A percentile compares a stretch with the other conserved stretches of the same genome.
Conservation (phyloP, 2,888 invertebrate species). For the Amphimallon solstitiale region DNA sequence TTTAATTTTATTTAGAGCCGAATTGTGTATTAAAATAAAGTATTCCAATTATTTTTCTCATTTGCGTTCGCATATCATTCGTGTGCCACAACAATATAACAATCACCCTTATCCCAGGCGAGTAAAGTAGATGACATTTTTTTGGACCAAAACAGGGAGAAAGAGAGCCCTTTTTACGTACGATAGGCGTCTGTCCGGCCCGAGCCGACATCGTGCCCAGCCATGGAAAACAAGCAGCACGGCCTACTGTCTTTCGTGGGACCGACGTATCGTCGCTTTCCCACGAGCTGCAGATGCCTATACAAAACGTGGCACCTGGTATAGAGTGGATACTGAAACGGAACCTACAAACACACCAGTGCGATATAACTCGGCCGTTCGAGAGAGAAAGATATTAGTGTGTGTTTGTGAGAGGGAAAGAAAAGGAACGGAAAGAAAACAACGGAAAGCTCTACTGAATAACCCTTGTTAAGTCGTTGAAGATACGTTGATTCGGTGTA, state of each 20-base stretch:
- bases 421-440: neutral
- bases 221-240: constrained; percentile 45
- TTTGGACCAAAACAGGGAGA: neutral
- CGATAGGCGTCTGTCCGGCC: constrained; percentile 49
- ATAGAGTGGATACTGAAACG: constrained; percentile 10
- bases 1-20: no score
- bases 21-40: neutral
- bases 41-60: neutral
- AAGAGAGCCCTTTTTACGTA: constrained; percentile 1
- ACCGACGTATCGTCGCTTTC: constrained; percentile 33
- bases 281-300: constrained; percentile 37
- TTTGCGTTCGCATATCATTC: neutral
- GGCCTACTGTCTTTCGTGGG: constrained; percentile 36
- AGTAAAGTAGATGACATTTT: neutral
- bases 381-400: no score
- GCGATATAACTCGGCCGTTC: no score
- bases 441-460: constrained; percentile 9
- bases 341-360: neutral
- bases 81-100: neutral
- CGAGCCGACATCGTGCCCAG: constrained; percentile 49
- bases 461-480: constrained; percentile 23
- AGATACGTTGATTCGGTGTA: constrained; percentile 5
- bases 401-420: neutral
- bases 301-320: constrained; percentile 36
- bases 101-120: constrained; percentile 5